Evolutionary conservation across 37 sponge, comb jelly and placozoan genomes (phyloP), one percentile per base, ranked within the genome.

Genomic region (Ianthella basta): DNA sequence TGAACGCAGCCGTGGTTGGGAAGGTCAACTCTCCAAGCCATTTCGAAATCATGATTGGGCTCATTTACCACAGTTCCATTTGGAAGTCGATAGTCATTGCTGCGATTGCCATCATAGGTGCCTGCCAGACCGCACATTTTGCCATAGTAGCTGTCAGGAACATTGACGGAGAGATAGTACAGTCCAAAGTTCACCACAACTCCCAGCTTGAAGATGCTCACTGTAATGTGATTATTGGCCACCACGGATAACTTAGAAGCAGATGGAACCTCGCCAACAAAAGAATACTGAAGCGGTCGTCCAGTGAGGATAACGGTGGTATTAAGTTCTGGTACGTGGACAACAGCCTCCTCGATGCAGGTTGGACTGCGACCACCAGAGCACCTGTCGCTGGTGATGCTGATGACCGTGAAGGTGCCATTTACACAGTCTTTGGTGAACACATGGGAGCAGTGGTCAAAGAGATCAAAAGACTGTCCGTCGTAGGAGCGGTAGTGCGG

Each of bases 371-470:
- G 8, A 5, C 73, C 73, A 37, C 73, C 73, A 20, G 73, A 72
- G 30, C 73, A 72, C 8, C 14, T 33, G 73, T 72, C 73, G 14
- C 32, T 30, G 23, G 73, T 32, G 10, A 72, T 72, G 35, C 39
- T 37, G 39, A 37, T 37, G 20, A 72, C 73, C 5, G 73, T 40
- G 36, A 72, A 72, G 12, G 73, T 72, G 40, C 36, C 30, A 21
- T 72, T 37, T 12, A 8, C 40, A 37, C 73, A 72, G 40, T 72
- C 73, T 72, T 72, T 72, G 73, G 73, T 20, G 73, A 72, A 72
- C 39, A 72, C 40, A 19, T 72, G 73, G 36, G 38, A 30, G 40
- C 73, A 72, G 73, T 72, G 73, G 40, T 72, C 73, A 72, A 72
- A 72, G 39, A 72, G 73, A 40, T 72, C 73, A 37, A 37, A 72